Percentiles rank a stretch among this genome's conserved stretches.
phyloP scores from a whole-genome alignment of 37 sponge, comb jelly and placozoan species.

The Ephydatia muelleri region DNA sequence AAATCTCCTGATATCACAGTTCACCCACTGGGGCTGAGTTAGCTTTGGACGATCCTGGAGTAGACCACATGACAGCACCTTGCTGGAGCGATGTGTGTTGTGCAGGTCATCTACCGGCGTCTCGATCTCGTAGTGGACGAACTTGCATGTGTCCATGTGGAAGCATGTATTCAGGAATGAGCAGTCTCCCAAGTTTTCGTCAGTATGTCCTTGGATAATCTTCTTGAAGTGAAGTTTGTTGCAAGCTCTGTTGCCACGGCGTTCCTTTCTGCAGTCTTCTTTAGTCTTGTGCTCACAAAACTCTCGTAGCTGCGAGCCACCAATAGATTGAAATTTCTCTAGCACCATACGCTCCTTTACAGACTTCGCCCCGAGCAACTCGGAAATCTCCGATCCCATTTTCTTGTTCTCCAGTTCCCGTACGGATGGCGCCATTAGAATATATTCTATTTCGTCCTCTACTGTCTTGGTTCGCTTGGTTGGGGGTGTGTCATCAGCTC shows the following conservation, averaged over 20 bases:
- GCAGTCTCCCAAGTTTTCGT: slow-evolving; percentile 92
- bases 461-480: neutral
- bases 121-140: slow-evolving; percentile 94
- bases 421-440: slow-evolving; percentile 51
- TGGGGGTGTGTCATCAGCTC: neutral
- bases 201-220: slow-evolving; percentile 90
- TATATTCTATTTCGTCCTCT: slow-evolving; percentile 51
- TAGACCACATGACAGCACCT: neutral
- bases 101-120: slow-evolving; percentile 19
- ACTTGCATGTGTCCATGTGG: slow-evolving; percentile 96
- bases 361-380: slow-evolving; percentile 78
- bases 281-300: slow-evolving; percentile 89
- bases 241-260: slow-evolving; percentile 69
- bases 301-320: slow-evolving; percentile 80
- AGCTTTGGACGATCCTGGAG: slow-evolving; percentile 32
- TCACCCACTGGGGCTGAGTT: slow-evolving; percentile 85
- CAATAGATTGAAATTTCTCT: slow-evolving; percentile 82
- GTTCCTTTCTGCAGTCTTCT: slow-evolving; percentile 80
- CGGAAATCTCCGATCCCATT: slow-evolving; percentile 70
- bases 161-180: slow-evolving; percentile 99
- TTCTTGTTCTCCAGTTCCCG: slow-evolving; percentile 68
- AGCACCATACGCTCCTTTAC: slow-evolving; percentile 72
- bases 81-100: neutral
- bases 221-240: slow-evolving; percentile 85
- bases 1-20: slow-evolving; percentile 84